Evolutionary conservation across 2,888 invertebrate species (phyloP), one percentile per base, ranked within the genome.

Genomic region (Theodoxus fluviatilis): DNA sequence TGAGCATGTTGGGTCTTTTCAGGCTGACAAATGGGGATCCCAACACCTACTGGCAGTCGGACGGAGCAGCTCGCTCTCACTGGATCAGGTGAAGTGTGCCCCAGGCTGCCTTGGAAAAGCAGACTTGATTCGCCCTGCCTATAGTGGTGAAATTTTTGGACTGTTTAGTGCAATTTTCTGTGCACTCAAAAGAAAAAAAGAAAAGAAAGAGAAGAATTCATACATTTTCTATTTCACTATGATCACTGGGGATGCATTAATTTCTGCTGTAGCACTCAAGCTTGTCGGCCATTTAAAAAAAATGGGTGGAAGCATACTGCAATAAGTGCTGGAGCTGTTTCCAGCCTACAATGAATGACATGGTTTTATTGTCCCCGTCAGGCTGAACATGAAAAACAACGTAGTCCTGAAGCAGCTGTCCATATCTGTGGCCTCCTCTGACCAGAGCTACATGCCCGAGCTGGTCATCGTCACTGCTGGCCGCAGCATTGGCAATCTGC

Each of bases 1-100:
- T 18, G 6, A 37, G 22, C 7, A 18, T 6, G 12, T n/a, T 38
- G 57, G 6, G 22, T 64, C 25, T 40, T 75, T 76, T 37, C 74
- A 81, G 81, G 64, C 70, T 83, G 47, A 79, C 80, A 6, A 80
- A 83, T 75, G 80, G 79, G 28, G 78, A 83, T 67, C 77, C 79
- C 4, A 78, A 80, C 40, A 79, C 82, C 4, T 85, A 81, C 73
- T 86, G 86, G 86, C 86, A 86, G 78, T 85, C 85, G 4, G 85
- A 86, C 76, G 86, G 86, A 22, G 79, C 84, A 18, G 85, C 85
- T 9, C 75, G 85, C 35, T 83, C 85, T 33, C 86, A 86, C 74
- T 86, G 83, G 83, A 83, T 86, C 65, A 81, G 86, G 85, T 86
- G n/a, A n/a, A n/a, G n/a, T n/a, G n/a, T n/a, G n/a, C n/a, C n/a